Conservation (phyloP, 1,140 invertebrate genomes). For the Pseudomyrmex sp. region DNA sequence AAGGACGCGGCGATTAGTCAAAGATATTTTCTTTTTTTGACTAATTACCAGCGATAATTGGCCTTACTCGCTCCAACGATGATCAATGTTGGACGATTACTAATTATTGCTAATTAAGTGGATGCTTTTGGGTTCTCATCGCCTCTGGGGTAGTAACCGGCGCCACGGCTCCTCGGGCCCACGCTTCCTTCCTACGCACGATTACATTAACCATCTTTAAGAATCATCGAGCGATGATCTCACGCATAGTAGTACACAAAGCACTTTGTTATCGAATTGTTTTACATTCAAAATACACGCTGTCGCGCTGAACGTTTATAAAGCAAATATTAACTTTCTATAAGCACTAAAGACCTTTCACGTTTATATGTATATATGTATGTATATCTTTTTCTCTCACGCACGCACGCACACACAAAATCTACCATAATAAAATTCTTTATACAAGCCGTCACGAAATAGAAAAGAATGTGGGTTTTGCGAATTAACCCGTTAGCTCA, state of each 20-base stretch:
- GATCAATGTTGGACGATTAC: conserved; percentile 71
- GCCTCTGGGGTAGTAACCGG: conserved; percentile 72
- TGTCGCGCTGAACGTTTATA: neutral
- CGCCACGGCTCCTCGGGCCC: conserved; percentile 60
- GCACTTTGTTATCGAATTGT: conserved; percentile 41
- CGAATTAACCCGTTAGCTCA: conserved; percentile 56
- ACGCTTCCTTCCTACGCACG: conserved; percentile 67
- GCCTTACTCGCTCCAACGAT: conserved; percentile 63
- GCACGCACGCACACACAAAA: neutral
- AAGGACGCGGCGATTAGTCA: conserved; percentile 58
- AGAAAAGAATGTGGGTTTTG: conserved; percentile 12
- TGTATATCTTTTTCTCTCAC: too few species aligned
- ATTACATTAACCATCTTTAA: conserved; percentile 64
- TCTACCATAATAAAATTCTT: conserved; percentile 30
- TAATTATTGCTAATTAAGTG: conserved; percentile 81
- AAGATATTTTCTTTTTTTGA: conserved; percentile 23
- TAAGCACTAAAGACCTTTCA: neutral
- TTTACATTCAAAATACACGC: conserved; percentile 10
- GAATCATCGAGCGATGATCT: conserved; percentile 29
- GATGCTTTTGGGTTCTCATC: conserved; percentile 70
- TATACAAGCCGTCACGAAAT: neutral
- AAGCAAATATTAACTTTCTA: conserved; percentile 45
- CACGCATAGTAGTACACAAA: conserved; percentile 37
- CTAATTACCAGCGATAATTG: conserved; percentile 72
- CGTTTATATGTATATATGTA: too few species aligned